Conservation (phyloP, 2,888 invertebrate species). For the Agrochola litura region DNA sequence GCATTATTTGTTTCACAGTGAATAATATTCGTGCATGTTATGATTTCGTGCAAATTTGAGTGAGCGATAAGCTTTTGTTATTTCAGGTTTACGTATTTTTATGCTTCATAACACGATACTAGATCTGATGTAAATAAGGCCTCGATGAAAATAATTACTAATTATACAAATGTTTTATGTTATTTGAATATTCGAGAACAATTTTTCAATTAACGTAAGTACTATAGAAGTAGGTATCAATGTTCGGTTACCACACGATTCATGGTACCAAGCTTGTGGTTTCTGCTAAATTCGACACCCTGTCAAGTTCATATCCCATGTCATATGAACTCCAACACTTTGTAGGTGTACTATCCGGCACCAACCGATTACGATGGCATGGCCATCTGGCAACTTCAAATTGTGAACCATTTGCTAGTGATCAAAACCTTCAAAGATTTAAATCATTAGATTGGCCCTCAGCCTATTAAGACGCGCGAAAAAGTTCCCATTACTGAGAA, state of each 20-base stretch:
- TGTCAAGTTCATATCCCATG: not conserved
- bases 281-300: not conserved
- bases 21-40: constrained; percentile 25
- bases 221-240: not conserved
- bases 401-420: not conserved
- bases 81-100: constrained; percentile 38
- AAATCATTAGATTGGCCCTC: not conserved
- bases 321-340: not conserved
- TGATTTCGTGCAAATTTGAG: constrained; percentile 30
- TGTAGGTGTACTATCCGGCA: not conserved
- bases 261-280: not conserved
- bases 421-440: too few relatives aligned
- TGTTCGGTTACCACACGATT: not conserved
- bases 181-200: not conserved
- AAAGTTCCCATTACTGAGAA: not conserved
- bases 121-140: constrained; percentile 21
- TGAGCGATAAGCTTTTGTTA: constrained; percentile 39
- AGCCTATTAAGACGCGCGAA: not conserved
- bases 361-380: too few relatives aligned
- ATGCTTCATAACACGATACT: constrained; percentile 27
- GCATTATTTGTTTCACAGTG: constrained; percentile 19
- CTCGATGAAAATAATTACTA: constrained; percentile 7
- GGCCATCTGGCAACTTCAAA: not conserved
- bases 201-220: not conserved
- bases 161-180: not conserved